Conservation (phyloP, 2,797 vertebrate genomes). For the Mormyrops boulengeri region DNA sequence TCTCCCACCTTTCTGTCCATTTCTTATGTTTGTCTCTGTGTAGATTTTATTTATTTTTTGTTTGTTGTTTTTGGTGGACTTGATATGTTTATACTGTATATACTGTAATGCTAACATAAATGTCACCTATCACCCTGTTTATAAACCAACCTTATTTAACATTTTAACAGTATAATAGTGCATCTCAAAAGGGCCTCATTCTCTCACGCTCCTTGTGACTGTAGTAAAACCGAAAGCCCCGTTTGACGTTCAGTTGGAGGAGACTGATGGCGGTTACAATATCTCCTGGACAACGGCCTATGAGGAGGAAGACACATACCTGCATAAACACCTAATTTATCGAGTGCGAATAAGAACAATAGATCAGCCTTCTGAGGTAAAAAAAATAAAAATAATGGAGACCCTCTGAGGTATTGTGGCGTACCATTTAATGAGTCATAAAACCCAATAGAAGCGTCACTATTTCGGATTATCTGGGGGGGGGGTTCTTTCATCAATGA, state of each 20-base stretch:
- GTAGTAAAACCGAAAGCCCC: constrained; percentile 53
- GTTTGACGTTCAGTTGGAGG: constrained; percentile 35
- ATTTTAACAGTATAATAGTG: not conserved
- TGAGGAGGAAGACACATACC: not conserved
- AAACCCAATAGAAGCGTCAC: not conserved
- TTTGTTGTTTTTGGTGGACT: not conserved
- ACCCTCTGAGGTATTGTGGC: not conserved
- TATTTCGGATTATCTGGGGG: not conserved
- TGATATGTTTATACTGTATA: not conserved
- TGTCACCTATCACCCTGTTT: not conserved
- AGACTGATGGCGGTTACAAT: constrained; percentile 34
- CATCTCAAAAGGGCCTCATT: not conserved
- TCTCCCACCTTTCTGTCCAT: not conserved
- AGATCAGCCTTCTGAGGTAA: constrained; percentile 40
- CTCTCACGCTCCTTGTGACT: not conserved
- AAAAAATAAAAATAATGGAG: not conserved
- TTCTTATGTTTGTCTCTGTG: not conserved
- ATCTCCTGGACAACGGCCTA: constrained; percentile 51
- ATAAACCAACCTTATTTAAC: not conserved
- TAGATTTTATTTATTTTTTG: not conserved
- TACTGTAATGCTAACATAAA: not conserved
- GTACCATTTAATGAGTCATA: not conserved
- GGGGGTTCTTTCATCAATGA: not conserved
- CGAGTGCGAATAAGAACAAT: constrained; percentile 42
- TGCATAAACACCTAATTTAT: constrained; percentile 21